Evolutionary conservation across 2,888 invertebrate genomes (phyloP).

Genomic region (Eupithecia subfuscata): DNA sequence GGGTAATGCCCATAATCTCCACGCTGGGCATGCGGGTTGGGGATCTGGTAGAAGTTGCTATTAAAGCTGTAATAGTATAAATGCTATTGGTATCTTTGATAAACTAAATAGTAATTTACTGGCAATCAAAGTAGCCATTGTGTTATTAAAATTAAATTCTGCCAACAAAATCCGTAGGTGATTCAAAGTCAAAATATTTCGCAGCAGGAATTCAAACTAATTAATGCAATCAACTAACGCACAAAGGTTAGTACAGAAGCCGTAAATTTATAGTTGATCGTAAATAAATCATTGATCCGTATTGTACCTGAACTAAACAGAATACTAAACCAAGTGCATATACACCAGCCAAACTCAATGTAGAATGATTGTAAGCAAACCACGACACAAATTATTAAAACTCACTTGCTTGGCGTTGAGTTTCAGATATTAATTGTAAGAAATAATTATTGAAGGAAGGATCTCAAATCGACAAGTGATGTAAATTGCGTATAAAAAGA

Average conservation of each 20-base stretch:
- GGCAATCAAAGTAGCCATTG: slow-evolving; percentile 3
- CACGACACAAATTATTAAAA: too few species aligned
- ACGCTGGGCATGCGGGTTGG: too few species aligned
- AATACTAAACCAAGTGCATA: too few species aligned
- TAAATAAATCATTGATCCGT: slow-evolving; percentile 44
- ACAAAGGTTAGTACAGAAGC: slow-evolving; percentile 45
- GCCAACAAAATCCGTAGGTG: slow-evolving; percentile 29
- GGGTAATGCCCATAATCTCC: too few species aligned
- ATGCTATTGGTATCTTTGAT: not conserved
- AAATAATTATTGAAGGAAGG: too few species aligned
- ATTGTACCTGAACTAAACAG: slow-evolving; percentile 26
- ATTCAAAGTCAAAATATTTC: slow-evolving; percentile 28
- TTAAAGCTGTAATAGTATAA: not conserved
- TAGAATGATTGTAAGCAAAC: too few species aligned
- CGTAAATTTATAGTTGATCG: slow-evolving; percentile 45
- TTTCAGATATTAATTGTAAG: too few species aligned
- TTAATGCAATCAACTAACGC: slow-evolving; percentile 44
- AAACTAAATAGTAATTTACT: not conserved
- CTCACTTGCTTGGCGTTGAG: too few species aligned
- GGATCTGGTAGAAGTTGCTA: not conserved
- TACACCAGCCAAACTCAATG: too few species aligned
- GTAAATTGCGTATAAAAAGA: too few species aligned
- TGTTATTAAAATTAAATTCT: slow-evolving; percentile 2
- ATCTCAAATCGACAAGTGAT: too few species aligned
- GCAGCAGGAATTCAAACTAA: slow-evolving; percentile 44